A percentile compares a stretch with the other conserved stretches of the same genome.
These are phyloP conservation scores for Eciton burchellii DNA, from an alignment of 1,140 invertebrate species.

Conservation along the genomic window DNA sequence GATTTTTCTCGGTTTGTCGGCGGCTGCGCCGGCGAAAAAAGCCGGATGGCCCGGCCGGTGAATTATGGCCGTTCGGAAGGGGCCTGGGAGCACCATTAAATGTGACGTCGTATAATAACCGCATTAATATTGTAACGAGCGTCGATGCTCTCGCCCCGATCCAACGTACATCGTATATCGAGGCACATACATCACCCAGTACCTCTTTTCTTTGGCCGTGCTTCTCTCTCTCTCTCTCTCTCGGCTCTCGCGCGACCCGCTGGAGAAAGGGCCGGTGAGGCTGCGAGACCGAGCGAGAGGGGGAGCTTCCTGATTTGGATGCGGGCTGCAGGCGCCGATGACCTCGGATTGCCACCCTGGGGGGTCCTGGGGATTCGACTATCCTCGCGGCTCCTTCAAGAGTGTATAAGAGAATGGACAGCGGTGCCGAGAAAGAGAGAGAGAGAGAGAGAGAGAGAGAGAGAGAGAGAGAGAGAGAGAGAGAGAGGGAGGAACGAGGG, in stretches of 20 bases:
- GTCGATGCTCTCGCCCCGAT: slow-evolving; percentile 66
- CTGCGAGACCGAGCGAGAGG: slow-evolving; percentile 9
- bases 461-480: neutral
- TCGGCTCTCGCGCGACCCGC: neutral
- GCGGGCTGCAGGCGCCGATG: slow-evolving; percentile 65
- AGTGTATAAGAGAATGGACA: slow-evolving; percentile 59
- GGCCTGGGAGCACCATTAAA: slow-evolving; percentile 63
- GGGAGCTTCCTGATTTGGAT: slow-evolving; percentile 64
- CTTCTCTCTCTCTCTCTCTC: slow-evolving; percentile 25
- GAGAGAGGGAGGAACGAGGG: slow-evolving; percentile 27
- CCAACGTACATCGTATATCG: slow-evolving; percentile 58
- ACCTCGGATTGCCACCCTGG: slow-evolving; percentile 61
- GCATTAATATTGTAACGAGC: slow-evolving; percentile 75
- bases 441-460: no score
- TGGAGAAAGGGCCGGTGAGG: neutral
- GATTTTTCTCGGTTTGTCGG: slow-evolving; percentile 58
- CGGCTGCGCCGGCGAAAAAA: slow-evolving; percentile 33
- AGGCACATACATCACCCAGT: slow-evolving; percentile 53
- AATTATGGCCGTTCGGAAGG: slow-evolving; percentile 56
- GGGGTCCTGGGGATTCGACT: slow-evolving; percentile 47
- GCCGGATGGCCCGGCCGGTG: slow-evolving; percentile 57
- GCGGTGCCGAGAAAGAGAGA: no score
- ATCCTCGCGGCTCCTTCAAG: slow-evolving; percentile 40
- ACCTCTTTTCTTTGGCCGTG: slow-evolving; percentile 46
- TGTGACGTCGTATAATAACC: slow-evolving; percentile 73